Evolutionary conservation across 1,140 invertebrate genomes (phyloP).

Genomic region (Vanessa atalanta): DNA sequence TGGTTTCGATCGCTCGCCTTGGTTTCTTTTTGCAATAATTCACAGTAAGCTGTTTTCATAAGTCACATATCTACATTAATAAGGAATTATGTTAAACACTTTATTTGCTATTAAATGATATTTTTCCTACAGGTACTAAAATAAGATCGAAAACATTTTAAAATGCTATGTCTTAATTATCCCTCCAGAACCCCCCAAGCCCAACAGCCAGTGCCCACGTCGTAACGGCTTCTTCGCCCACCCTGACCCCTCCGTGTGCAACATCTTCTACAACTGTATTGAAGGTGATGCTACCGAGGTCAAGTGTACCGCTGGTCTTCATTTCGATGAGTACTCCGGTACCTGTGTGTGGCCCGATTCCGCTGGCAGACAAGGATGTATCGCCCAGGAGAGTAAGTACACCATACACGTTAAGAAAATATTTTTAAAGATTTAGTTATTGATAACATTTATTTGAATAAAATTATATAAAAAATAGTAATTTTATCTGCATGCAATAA

Average conservation of each 20-base stretch:
- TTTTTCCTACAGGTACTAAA: too few relatives aligned
- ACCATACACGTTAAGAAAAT: too few relatives aligned
- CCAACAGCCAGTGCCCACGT: slow-evolving; percentile 87
- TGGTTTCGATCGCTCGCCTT: slow-evolving; percentile 41
- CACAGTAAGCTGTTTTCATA: too few relatives aligned
- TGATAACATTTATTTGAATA: too few relatives aligned
- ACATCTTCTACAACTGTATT: slow-evolving; percentile 94
- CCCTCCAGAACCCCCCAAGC: slow-evolving; percentile 86
- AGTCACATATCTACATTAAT: too few relatives aligned
- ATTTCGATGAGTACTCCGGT: slow-evolving; percentile 92
- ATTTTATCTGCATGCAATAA: too few relatives aligned
- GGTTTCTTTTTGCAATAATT: slow-evolving; percentile 36
- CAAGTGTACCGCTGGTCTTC: slow-evolving; percentile 91
- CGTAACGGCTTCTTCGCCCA: slow-evolving; percentile 94
- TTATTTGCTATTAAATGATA: too few relatives aligned
- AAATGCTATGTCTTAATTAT: neutral
- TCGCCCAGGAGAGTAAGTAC: slow-evolving; percentile 76
- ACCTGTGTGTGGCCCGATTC: slow-evolving; percentile 94
- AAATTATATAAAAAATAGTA: too few relatives aligned
- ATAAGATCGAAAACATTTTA: too few relatives aligned
- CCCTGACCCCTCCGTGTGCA: slow-evolving; percentile 89
- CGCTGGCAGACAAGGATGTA: slow-evolving; percentile 88
- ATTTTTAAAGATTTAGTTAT: too few relatives aligned
- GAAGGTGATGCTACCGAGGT: slow-evolving; percentile 90
- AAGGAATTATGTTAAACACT: too few relatives aligned